Conservation (phyloP, 1,140 invertebrate genomes). For the Mycetomoellerius zeteki region DNA sequence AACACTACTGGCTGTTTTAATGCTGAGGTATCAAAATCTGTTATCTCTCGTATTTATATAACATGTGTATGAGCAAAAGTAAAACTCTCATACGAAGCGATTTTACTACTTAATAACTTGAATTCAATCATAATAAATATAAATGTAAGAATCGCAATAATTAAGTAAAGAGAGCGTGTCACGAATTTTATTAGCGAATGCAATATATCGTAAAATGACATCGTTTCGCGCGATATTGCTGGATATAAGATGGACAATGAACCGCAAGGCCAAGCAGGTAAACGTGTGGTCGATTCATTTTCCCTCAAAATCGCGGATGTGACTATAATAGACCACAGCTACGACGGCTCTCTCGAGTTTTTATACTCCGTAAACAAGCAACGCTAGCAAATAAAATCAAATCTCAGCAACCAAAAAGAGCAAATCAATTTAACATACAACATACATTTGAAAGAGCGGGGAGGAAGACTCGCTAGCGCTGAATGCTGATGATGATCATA, state of each 20-base stretch:
- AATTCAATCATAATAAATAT: conserved; percentile 25
- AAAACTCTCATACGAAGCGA: conserved; percentile 30
- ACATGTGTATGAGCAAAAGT: conserved; percentile 35
- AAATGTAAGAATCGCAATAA: conserved; percentile 14
- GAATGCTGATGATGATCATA: conserved; percentile 42
- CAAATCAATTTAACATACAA: conserved; percentile 76
- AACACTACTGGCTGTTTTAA: conserved; percentile 31
- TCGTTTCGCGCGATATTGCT: conserved; percentile 52
- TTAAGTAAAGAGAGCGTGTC: conserved; percentile 32
- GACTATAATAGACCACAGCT: conserved; percentile 60
- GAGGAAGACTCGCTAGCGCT: conserved; percentile 38
- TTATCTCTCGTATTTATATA: background rate
- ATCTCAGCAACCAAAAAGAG: conserved; percentile 79
- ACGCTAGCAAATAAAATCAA: conserved; percentile 79
- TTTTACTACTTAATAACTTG: conserved; percentile 13
- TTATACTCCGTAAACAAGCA: conserved; percentile 72
- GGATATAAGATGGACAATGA: conserved; percentile 74
- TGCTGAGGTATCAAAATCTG: conserved; percentile 10
- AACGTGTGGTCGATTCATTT: conserved; percentile 81
- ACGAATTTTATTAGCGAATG: conserved; percentile 24
- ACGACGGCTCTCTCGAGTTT: conserved; percentile 60
- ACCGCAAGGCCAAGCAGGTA: conserved; percentile 82
- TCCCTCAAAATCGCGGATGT: conserved; percentile 64
- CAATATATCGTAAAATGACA: conserved; percentile 22
- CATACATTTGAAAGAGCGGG: conserved; percentile 33